These are phyloP conservation scores for Subacronicta megacephala DNA, from an alignment of 2,888 invertebrate species.

Conservation along the genomic window DNA sequence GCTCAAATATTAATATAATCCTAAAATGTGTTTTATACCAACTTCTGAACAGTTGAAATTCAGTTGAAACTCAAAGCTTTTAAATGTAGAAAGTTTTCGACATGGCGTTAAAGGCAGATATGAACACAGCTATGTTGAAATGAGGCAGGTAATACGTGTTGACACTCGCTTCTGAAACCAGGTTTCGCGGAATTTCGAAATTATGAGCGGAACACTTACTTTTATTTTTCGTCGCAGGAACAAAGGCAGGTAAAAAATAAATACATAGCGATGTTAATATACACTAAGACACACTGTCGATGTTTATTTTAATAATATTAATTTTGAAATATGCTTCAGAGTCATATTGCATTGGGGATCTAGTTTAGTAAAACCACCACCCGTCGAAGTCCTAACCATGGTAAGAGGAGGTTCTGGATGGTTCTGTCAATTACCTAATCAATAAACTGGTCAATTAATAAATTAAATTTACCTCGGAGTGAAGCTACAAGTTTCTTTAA, in stretches of 20 bases:
- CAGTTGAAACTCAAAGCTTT: slow-evolving; percentile 36
- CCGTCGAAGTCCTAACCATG: too few species aligned
- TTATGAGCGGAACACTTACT: neutral
- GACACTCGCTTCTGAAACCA: slow-evolving; percentile 13
- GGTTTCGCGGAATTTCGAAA: slow-evolving; percentile 5
- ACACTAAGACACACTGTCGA: too few species aligned
- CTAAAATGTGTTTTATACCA: slow-evolving; percentile 44
- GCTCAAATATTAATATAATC: slow-evolving; percentile 44
- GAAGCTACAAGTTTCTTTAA: too few species aligned
- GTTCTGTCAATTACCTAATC: too few species aligned
- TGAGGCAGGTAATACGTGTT: slow-evolving; percentile 28
- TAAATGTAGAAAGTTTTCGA: slow-evolving; percentile 44
- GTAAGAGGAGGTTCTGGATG: too few species aligned
- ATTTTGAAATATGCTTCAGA: too few species aligned
- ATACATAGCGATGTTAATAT: too few species aligned
- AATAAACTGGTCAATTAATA: too few species aligned
- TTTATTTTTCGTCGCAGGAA: neutral
- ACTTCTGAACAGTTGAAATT: slow-evolving; percentile 36
- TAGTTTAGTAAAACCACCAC: too few species aligned
- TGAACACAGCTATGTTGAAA: slow-evolving; percentile 18
- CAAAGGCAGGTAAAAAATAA: neutral
- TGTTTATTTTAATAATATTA: too few species aligned
- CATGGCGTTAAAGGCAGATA: slow-evolving; percentile 22
- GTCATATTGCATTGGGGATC: too few species aligned
- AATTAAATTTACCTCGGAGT: too few species aligned